Percentiles rank a stretch among this genome's conserved stretches.
These are phyloP conservation scores for Tetramorium parvispinum DNA, from an alignment of 1,140 invertebrate species.

Conservation along the genomic window DNA sequence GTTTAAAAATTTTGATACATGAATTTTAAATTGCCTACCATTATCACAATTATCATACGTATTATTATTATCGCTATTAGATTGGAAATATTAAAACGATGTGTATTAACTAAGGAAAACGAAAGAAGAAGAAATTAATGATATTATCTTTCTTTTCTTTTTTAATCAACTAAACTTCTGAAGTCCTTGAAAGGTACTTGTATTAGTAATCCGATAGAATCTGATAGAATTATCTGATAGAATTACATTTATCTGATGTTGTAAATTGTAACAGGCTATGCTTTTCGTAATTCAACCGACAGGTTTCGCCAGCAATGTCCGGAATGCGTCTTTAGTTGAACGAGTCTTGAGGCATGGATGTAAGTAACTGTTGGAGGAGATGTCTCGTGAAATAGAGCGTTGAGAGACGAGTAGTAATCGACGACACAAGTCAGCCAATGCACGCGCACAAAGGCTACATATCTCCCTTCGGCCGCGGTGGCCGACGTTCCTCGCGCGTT, in stretches of 20 bases:
- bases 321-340: not conserved
- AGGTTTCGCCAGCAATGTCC: not conserved
- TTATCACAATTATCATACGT: not conserved
- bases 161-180: not conserved
- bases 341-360: not conserved
- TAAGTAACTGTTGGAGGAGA: not conserved
- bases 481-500: slow-evolving; percentile 35
- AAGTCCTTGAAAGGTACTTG: not conserved
- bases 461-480: slow-evolving; percentile 3
- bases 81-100: not conserved
- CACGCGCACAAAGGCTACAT: not conserved
- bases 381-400: slow-evolving; percentile 12
- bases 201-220: not conserved
- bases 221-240: not conserved
- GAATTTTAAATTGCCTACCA: not conserved
- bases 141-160: not conserved
- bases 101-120: not conserved
- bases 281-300: not conserved
- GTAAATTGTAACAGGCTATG: not conserved
- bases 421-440: slow-evolving; percentile 36
- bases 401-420: slow-evolving; percentile 41
- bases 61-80: not conserved
- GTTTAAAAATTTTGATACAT: not conserved
- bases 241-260: not conserved
- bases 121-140: not conserved